These are phyloP conservation scores for Mamestra configurata DNA, from an alignment of 1,140 invertebrate genomes.

Conservation along the genomic window DNA sequence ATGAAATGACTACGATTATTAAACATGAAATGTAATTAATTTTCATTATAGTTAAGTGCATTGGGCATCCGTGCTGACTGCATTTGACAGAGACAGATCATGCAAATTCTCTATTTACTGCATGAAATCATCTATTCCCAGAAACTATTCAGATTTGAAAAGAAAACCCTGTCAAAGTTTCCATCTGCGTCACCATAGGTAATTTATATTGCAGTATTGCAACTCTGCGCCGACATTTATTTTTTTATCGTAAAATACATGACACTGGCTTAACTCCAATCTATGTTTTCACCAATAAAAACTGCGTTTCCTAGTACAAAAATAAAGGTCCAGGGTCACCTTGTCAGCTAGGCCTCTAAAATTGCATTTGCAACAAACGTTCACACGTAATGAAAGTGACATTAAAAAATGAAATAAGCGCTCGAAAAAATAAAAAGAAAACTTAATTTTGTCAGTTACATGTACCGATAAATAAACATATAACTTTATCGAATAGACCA, in stretches of 20 bases:
- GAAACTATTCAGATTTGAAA: neutral
- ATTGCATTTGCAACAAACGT: slow-evolving; percentile 16
- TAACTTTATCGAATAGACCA: neutral
- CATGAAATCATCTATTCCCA: slow-evolving; percentile 1
- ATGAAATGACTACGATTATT: neutral
- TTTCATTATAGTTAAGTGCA: slow-evolving; percentile 1
- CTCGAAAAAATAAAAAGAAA: slow-evolving; percentile 1
- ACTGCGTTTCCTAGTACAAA: slow-evolving; percentile 18
- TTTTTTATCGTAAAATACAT: slow-evolving; percentile 4
- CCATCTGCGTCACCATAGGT: neutral
- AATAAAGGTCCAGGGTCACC: slow-evolving; percentile 9
- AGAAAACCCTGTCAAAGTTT: neutral
- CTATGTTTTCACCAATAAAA: slow-evolving; percentile 3
- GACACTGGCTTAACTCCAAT: slow-evolving; percentile 3
- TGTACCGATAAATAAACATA: slow-evolving; percentile 1
- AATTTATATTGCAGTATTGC: slow-evolving; percentile 1
- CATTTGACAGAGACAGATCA: slow-evolving; percentile 6
- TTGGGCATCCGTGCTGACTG: neutral
- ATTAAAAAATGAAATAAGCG: slow-evolving; percentile 6
- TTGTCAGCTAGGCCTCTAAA: neutral
- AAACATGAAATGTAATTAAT: slow-evolving; percentile 8
- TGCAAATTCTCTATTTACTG: neutral
- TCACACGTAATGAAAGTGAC: slow-evolving; percentile 23
- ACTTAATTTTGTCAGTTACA: neutral
- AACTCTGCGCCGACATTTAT: neutral